A percentile compares a stretch with the other conserved stretches of the same genome.
Conservation (phyloP, 2,888 invertebrate species). For the Hofmannophila pseudospretella region DNA sequence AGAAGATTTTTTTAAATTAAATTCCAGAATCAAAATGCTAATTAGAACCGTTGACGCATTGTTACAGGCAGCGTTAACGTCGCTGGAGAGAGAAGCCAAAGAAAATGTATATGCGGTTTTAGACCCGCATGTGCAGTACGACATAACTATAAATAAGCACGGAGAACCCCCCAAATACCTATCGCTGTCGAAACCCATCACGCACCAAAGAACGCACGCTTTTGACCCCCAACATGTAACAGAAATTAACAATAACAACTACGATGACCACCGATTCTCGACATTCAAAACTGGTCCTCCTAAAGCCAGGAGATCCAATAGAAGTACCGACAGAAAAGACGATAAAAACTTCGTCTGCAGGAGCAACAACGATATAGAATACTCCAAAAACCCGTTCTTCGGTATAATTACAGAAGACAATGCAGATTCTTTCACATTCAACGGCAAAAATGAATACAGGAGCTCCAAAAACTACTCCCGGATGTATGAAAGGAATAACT, state of each 20-base stretch:
- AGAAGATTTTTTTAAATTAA: too few relatives aligned
- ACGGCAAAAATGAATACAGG: conserved; percentile 40
- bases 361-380: conserved; percentile 63
- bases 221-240: conserved; percentile 50
- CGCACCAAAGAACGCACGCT: conserved; percentile 71
- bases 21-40: too few relatives aligned
- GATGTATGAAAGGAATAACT: conserved; percentile 55
- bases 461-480: conserved; percentile 40
- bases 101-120: conserved; percentile 76
- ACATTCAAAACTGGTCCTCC: conserved; percentile 53
- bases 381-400: conserved; percentile 59
- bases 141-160: conserved; percentile 73
- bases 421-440: conserved; percentile 23
- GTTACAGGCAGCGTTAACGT: conserved; percentile 62
- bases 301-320: conserved; percentile 50
- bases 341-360: conserved; percentile 44
- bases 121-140: conserved; percentile 75
- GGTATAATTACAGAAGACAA: conserved; percentile 30
- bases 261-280: conserved; percentile 42
- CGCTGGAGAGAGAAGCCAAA: conserved; percentile 76
- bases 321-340: conserved; percentile 38
- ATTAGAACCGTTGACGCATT: background rate
- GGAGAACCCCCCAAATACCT: conserved; percentile 74
- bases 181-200: conserved; percentile 71
- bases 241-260: conserved; percentile 55